phyloP scores from a whole-genome alignment of 2,888 invertebrate genomes.

The Caenorhabditis sp. region DNA sequence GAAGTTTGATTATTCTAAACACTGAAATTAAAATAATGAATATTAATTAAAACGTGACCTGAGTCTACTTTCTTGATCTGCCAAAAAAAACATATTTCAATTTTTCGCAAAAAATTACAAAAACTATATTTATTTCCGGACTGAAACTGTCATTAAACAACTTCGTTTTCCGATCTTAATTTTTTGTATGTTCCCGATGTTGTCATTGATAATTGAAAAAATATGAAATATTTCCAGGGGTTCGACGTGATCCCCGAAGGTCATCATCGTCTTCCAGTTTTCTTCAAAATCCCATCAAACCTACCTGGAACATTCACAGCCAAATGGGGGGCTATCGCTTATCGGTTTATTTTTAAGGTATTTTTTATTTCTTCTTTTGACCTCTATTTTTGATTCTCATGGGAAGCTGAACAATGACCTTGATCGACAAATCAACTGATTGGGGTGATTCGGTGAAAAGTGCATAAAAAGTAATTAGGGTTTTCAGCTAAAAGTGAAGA shows the following conservation, averaged over 20 bases:
- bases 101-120: no score
- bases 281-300: constrained; percentile 36
- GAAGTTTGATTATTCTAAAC: no score
- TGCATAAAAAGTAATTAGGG: neutral
- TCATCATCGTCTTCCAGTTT: constrained; percentile 35
- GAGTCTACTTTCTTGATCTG: no score
- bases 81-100: no score
- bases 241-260: constrained; percentile 44
- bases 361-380: neutral
- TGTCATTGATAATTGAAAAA: no score
- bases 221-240: constrained; percentile 17
- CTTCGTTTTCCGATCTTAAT: no score
- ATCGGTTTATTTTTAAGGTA: constrained; percentile 42
- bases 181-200: no score
- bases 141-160: no score
- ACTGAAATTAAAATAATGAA: no score
- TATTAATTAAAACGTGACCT: no score
- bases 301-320: constrained; percentile 48
- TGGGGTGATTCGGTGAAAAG: neutral
- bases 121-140: no score
- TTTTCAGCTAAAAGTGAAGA: constrained; percentile 31
- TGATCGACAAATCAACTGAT: neutral
- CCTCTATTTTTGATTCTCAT: no score
- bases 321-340: constrained; percentile 49
- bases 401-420: neutral